Evolutionary conservation across 2,113 vertebrate species (phyloP), one percentile per base, ranked within the genome.

Genomic region (Tautogolabrus adspersus): DNA sequence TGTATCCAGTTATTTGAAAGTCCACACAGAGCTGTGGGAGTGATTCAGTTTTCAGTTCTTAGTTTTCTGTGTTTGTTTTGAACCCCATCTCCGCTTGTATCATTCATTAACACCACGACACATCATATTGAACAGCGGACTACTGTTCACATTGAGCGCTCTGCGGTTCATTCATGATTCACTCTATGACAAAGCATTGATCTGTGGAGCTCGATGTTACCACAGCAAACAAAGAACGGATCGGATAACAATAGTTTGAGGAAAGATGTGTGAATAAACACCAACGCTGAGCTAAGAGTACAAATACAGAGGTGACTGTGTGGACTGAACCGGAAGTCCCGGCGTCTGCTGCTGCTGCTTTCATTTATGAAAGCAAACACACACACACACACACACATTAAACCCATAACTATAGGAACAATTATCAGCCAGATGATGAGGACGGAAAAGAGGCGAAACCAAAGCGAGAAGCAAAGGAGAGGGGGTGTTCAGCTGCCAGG

Each of bases 401-500:
- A 77, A 46, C 46, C 76, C 82, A 75, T 78, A 82, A 84, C 83
- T 75, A 76, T 83, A 82, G 83, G 71, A 66, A 86, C 84, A 91
- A 93, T 92, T 91, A 91, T 87, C 72, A 73, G 19, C 87, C 91
- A 92, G 88, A 92, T 86, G 85, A 85, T 81, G 76, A 82, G 72
- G 77, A 81, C 30, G 71, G 87, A 89, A 90, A 89, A 60, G 70
- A 90, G 89, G 79, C 72, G 10, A 82, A 88, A 89, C 81, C 77
- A 86, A 83, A 88, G 87, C 68, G 77, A 57, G 75, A 72, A 49
- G 83, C 18, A 61, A 26, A 70, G 78, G 38, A 72, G 84, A 59
- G 81, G 83, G 64, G 52, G 69, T 34, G 79, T 80, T 62, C 59
- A 44, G 82, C 67, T 79, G 77, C 85, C 86, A 86, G 88, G 79